Evolutionary conservation across 2,113 vertebrate genomes (phyloP), one percentile per base, ranked within the genome.

Genomic region (Engraulis encrasicolus): DNA sequence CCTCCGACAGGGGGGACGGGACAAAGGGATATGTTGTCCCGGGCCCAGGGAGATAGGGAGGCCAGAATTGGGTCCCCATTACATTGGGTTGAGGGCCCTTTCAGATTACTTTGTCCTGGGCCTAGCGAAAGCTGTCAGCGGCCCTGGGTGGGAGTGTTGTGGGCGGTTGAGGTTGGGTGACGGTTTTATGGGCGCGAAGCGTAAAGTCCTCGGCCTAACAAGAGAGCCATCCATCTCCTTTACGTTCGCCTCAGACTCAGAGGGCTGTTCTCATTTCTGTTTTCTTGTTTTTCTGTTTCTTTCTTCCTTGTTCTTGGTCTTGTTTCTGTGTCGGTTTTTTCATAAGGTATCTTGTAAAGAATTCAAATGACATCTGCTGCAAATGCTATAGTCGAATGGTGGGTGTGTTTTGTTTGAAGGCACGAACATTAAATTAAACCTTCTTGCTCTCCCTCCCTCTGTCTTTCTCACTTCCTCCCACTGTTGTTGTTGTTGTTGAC

Each of bases 361-460:
- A 77, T 27, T 85, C 61, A 81, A 17, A 78, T 81, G 79, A 50
- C 58, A 81, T 80, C 11, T 66, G 52, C 50, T n/a, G n/a, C n/a
- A n/a, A n/a, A n/a, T n/a, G n/a, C n/a, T n/a, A n/a, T n/a, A n/a
- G n/a, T 84, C 38, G 71, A 79, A 84, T 49, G 52, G 37, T 71
- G 40, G 40, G 17, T 61, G n/a, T 15, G 27, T 2, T 34, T 31
- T 17, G n/a, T 71, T 71, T 71, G 6, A 14, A 15, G 5, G 31
- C 2, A 74, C 6, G 31, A 17, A 74, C 27, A 34, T 74, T 78
- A 50, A 54, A 78, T 48, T 1, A 34, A 50, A 71, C 31, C 19
- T 11, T 81, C 20, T 19, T 48, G 20, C 78, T 37, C 9, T 48
- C 78, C 27, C 31, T 54, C 49, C 19, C 19, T 40, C 78, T 49